phyloP scores from a whole-genome alignment of 2,113 vertebrate species.

The Muscicapa adusta region DNA sequence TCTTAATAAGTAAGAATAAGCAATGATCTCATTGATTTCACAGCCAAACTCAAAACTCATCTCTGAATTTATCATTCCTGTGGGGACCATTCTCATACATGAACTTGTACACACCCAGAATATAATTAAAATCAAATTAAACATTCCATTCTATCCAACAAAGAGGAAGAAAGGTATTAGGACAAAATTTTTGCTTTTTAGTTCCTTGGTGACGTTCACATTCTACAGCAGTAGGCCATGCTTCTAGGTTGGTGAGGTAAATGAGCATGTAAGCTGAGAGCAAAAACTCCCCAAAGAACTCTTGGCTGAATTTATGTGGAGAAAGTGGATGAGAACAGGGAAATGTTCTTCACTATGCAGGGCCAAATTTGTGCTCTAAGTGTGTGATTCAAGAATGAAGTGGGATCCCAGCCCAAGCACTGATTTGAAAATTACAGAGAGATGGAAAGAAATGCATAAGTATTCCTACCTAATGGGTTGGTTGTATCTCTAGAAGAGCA shows the following conservation, averaged over 20 bases:
- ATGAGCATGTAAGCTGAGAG: neutral
- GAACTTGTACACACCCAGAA: neutral
- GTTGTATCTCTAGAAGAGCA: neutral
- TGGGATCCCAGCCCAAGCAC: neutral
- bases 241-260: neutral
- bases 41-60: neutral
- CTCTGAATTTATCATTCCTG: neutral
- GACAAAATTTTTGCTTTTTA: neutral
- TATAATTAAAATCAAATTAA: neutral
- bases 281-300: neutral
- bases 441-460: neutral
- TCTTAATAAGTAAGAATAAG: neutral
- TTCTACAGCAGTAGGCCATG: neutral
- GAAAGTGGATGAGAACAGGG: neutral
- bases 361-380: neutral
- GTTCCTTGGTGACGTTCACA: neutral
- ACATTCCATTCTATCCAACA: neutral
- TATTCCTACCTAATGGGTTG: neutral
- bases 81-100: neutral
- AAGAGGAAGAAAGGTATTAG: neutral
- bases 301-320: neutral
- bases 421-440: neutral
- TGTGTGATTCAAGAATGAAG: neutral
- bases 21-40: neutral
- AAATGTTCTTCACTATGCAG: neutral